phyloP scores from a whole-genome alignment of 2,113 vertebrate genomes.

The Actenoides lindsayi region DNA sequence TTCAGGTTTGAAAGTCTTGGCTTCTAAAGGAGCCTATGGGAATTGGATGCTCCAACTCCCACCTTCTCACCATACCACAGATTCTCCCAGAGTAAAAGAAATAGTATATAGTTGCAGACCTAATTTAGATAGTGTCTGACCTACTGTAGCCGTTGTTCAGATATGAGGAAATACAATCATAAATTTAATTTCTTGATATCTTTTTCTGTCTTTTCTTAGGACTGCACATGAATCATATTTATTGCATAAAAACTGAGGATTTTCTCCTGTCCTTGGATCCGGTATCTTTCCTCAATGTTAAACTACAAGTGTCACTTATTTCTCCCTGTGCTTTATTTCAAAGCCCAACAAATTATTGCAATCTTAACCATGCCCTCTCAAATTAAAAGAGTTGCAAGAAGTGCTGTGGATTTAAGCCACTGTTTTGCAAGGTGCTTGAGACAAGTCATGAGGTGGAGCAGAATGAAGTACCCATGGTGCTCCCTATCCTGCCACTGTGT shows the following conservation, averaged over 20 bases:
- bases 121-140: neutral
- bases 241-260: neutral
- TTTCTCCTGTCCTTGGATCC: neutral
- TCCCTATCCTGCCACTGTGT: neutral
- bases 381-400: neutral
- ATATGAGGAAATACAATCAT: neutral
- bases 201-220: neutral
- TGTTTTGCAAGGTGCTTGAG: neutral
- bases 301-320: neutral
- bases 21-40: neutral
- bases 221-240: neutral
- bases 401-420: neutral
- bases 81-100: neutral
- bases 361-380: neutral
- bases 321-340: neutral
- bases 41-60: neutral
- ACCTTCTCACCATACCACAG: neutral
- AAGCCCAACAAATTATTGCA: neutral
- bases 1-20: neutral
- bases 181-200: neutral
- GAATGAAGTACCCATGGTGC: neutral
- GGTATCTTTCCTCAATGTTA: neutral
- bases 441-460: fast-evolving
- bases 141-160: neutral
- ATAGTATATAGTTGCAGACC: neutral